Conservation (phyloP, 2,797 vertebrate species). For the Pantherophis alleghaniensis region DNA sequence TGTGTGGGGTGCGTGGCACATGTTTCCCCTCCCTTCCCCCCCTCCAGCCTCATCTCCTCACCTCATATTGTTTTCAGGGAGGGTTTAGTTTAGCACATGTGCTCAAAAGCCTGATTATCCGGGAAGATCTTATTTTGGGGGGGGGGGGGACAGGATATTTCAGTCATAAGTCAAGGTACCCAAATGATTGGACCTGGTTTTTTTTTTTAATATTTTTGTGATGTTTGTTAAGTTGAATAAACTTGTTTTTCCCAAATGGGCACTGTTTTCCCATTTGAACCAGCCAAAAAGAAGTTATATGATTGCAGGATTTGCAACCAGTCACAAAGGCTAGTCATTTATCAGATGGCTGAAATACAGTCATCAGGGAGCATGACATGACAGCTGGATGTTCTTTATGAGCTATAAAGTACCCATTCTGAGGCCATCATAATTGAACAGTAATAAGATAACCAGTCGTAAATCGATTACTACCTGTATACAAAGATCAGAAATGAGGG, state of each 20-base stretch:
- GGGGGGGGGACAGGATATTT: background rate
- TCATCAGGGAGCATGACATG: background rate
- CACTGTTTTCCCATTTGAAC: background rate
- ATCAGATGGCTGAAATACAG: background rate
- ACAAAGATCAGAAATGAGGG: background rate
- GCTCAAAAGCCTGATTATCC: too few species aligned
- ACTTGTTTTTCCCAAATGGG: background rate
- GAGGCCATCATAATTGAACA: too few species aligned
- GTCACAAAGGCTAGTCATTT: background rate
- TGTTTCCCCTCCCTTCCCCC: too few species aligned
- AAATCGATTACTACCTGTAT: too few species aligned
- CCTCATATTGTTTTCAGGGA: too few species aligned
- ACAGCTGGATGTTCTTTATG: background rate
- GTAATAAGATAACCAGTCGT: background rate
- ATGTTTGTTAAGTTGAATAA: background rate
- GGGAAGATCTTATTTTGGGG: too few species aligned
- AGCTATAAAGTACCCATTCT: background rate
- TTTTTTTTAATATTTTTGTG: background rate
- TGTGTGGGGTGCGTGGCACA: too few species aligned
- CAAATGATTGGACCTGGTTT: background rate
- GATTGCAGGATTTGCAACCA: background rate
- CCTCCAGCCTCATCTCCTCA: too few species aligned
- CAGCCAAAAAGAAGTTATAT: background rate
- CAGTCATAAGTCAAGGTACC: background rate
- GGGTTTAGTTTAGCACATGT: too few species aligned